phyloP scores from a whole-genome alignment of 1,140 invertebrate genomes.

The Drosophila grimshawi region DNA sequence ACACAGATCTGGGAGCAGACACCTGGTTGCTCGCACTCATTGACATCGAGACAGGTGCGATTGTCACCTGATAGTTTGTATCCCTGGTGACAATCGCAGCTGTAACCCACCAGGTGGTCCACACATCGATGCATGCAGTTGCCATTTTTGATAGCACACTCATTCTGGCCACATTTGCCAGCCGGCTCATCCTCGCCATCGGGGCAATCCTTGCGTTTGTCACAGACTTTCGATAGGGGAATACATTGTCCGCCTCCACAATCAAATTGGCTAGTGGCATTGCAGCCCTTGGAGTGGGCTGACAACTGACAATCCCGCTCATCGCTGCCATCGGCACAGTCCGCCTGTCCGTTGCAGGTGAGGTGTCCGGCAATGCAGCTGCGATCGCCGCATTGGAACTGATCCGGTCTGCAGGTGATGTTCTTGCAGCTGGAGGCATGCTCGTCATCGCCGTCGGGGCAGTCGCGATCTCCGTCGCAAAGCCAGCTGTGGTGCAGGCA shows the following conservation, averaged over 20 bases:
- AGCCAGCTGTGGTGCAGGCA: constrained; percentile 94
- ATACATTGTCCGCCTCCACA: constrained; percentile 93
- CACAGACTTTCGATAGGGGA: constrained; percentile 90
- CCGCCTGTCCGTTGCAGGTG: constrained; percentile 92
- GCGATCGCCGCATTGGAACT: constrained; percentile 92
- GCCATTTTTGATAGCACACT: constrained; percentile 93
- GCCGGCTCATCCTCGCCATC: constrained; percentile 92
- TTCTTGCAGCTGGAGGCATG: constrained; percentile 88
- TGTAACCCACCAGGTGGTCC: constrained; percentile 90
- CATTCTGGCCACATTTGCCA: constrained; percentile 90
- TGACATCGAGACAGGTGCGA: constrained; percentile 93
- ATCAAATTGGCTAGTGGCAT: constrained; percentile 91
- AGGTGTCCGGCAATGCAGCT: constrained; percentile 93
- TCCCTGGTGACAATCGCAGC: constrained; percentile 91
- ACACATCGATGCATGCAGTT: constrained; percentile 94
- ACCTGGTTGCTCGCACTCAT: constrained; percentile 96
- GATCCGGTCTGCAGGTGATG: constrained; percentile 91
- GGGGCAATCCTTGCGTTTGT: constrained; percentile 92
- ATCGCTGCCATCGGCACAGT: constrained; percentile 93
- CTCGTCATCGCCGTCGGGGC: constrained; percentile 93
- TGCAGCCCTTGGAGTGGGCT: constrained; percentile 85
- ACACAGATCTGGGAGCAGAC: constrained; percentile 96
- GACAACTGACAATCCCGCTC: constrained; percentile 89
- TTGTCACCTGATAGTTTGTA: constrained; percentile 89
- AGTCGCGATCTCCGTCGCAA: constrained; percentile 94